These are phyloP conservation scores for Drosophila leonis DNA, from an alignment of 2,888 invertebrate species.

Conservation along the genomic window DNA sequence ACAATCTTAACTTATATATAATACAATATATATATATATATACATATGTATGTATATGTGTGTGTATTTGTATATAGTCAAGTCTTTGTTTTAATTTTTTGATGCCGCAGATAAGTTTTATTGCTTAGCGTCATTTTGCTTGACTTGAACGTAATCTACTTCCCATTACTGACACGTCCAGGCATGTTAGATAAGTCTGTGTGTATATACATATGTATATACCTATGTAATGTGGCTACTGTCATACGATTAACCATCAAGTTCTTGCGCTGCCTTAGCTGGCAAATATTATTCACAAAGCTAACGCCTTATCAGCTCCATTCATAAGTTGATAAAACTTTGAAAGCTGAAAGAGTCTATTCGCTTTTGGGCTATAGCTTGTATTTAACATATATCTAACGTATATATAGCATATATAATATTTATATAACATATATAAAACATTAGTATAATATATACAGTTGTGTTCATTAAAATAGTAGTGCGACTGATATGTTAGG, in stretches of 20 bases:
- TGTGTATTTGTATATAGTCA: not conserved
- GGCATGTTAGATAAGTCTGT: not conserved
- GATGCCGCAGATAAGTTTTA: not conserved
- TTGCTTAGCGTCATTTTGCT: not conserved
- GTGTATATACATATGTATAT: not conserved
- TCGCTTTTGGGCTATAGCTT: not conserved
- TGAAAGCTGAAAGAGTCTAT: not conserved
- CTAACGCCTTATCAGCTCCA: conserved; percentile 22
- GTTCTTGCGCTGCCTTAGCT: not conserved
- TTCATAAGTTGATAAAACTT: conserved; percentile 6
- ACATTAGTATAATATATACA: not conserved
- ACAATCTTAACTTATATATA: not conserved
- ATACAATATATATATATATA: not conserved
- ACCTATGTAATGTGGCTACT: not conserved
- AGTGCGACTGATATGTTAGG: no score
- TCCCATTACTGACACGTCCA: not conserved
- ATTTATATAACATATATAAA: not conserved
- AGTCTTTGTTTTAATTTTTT: not conserved
- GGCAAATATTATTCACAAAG: conserved; percentile 31
- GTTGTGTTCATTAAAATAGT: no score
- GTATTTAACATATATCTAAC: not conserved
- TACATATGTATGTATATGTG: no score
- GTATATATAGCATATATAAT: not conserved
- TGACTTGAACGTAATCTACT: not conserved
- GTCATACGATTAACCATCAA: not conserved